A percentile compares a stretch with the other conserved stretches of the same genome.
phyloP scores from a whole-genome alignment of 2,113 vertebrate genomes.

The Saguinus midas region DNA sequence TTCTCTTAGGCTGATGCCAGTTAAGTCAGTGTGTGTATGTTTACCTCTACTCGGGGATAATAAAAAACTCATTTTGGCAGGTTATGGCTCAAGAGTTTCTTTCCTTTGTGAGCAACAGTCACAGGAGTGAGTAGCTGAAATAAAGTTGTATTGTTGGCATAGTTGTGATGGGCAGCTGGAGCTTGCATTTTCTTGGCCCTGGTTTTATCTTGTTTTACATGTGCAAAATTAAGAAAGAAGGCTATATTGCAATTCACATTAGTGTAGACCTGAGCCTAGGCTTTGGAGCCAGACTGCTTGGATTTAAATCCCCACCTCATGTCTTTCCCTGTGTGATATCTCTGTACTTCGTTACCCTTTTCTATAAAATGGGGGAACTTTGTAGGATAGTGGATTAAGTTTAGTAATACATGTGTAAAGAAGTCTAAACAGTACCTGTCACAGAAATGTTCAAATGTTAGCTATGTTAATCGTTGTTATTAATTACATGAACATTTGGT shows the following conservation, averaged over 20 bases:
- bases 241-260: neutral
- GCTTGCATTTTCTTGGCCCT: neutral
- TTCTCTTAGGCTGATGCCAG: neutral
- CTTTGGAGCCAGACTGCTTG: neutral
- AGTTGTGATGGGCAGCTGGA: neutral
- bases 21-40: neutral
- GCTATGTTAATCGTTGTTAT: neutral
- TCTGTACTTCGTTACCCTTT: neutral
- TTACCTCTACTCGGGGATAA: neutral
- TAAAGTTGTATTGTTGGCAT: neutral
- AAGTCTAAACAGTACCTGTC: neutral
- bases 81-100: neutral
- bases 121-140: neutral
- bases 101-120: neutral
- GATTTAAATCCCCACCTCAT: neutral
- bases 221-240: neutral
- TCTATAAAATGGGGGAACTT: neutral
- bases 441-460: neutral
- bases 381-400: too few relatives aligned
- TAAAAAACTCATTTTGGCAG: neutral
- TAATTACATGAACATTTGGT: neutral
- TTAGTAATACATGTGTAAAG: too few relatives aligned
- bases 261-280: fast-evolving
- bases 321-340: neutral
- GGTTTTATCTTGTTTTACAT: neutral